Base-by-base conservation (phyloP, 2,797 vertebrate species). In the Parauchenoglanis punctatus region DNA sequence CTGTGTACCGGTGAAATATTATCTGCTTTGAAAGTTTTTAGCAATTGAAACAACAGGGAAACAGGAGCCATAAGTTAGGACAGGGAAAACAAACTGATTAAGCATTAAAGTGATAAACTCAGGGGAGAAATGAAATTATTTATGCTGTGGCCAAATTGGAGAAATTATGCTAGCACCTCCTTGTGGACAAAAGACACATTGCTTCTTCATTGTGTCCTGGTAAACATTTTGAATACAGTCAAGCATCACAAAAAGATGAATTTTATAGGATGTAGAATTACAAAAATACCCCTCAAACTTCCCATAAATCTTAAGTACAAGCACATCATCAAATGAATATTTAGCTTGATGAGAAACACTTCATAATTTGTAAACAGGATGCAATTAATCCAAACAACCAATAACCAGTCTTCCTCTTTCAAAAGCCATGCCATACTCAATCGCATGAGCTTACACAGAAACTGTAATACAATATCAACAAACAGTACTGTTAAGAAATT, bases 141-240 rank as follows among this genome's bases (percentile, higher is more conserved):
- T 54, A 58, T 63, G 35, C 88, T 77, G 58, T 85, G 87, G 89
- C 87, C n/a, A 61, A 72, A 83, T 23, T 61, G 31, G 81, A 81
- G 72, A 87, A 89, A 87, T 87, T 91, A 93, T 94, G 86, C 89
- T 89, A 95, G 94, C 93, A 83, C 93, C 89, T 94, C 93, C 95
- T 94, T 89, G 93, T 96, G 95, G 94, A 83, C 85, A 88, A 63
- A 90, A 87, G 17, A 2, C 20, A 58, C 61, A 72, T 7, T 56
- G 72, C 44, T 28, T n/a, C 58, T 81, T 80, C 17, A 58, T 4
- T 59, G 11, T 40, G 76, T 58, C 54, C 28, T 0, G 3, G 23
- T n/a, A 61, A n/a, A 61, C 35, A 75, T 44, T 46, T 25, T 17
- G 4, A 25, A 54, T 40, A 63, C 4, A 63, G 58, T 63, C 23